Conservation (phyloP, 1,140 invertebrate genomes). For the Fopius arisanus region DNA sequence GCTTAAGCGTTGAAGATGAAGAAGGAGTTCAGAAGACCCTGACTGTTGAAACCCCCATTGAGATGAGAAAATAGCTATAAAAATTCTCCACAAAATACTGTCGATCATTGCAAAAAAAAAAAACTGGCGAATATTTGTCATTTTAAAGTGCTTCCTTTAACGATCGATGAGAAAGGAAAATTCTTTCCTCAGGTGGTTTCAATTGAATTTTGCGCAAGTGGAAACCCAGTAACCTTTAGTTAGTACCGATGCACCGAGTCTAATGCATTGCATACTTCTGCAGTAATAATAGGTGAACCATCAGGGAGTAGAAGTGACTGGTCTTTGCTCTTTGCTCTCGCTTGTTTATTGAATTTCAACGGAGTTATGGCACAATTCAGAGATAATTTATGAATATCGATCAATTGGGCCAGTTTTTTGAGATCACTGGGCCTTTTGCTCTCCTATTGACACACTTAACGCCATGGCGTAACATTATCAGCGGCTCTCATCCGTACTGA, state of each 20-base stretch:
- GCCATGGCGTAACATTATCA: slow-evolving; percentile 30
- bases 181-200: neutral
- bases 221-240: slow-evolving; percentile 60
- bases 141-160: too few species aligned
- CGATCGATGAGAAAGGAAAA: too few species aligned
- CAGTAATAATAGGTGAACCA: slow-evolving; percentile 49
- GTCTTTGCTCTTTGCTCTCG: slow-evolving; percentile 1
- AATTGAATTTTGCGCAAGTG: slow-evolving; percentile 45
- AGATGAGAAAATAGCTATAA: too few species aligned
- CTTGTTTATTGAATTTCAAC: slow-evolving; percentile 43
- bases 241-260: slow-evolving; percentile 41
- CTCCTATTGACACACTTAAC: slow-evolving; percentile 50
- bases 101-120: too few species aligned
- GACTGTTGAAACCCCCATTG: neutral
- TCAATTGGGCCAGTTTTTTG: slow-evolving; percentile 10
- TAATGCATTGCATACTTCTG: slow-evolving; percentile 36
- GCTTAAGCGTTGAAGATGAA: slow-evolving; percentile 6
- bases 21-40: neutral
- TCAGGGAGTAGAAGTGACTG: neutral
- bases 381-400: slow-evolving; percentile 18
- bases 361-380: neutral
- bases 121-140: neutral
- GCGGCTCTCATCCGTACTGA: slow-evolving; percentile 36
- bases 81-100: too few species aligned
- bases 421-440: slow-evolving; percentile 44